Evolutionary conservation across 2,888 invertebrate species (phyloP).

Genomic region (Caenorhabditis sulstoni): DNA sequence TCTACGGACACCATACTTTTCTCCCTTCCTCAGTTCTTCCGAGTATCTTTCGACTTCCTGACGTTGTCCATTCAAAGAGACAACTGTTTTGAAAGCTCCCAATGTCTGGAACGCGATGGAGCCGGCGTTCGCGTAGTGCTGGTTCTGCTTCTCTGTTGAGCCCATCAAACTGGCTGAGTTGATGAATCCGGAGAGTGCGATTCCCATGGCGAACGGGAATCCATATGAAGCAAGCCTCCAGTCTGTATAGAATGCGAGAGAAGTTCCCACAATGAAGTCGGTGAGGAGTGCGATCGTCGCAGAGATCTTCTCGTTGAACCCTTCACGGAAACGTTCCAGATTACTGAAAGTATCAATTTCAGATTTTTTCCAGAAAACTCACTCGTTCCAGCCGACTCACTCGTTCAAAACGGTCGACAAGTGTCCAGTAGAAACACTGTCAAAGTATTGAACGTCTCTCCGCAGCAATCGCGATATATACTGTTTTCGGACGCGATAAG

Average conservation of each 20-base stretch:
- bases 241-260: slow-evolving; percentile 69
- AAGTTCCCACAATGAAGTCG: slow-evolving; percentile 54
- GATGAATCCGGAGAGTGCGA: slow-evolving; percentile 72
- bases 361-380: neutral
- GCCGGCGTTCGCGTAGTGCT: slow-evolving; percentile 49
- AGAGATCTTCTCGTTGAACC: slow-evolving; percentile 75
- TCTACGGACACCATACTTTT: slow-evolving; percentile 68
- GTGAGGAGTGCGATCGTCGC: slow-evolving; percentile 67
- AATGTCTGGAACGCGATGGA: slow-evolving; percentile 49
- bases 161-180: slow-evolving; percentile 64
- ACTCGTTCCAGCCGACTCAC: slow-evolving; percentile 79
- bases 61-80: slow-evolving; percentile 48
- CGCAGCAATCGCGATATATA: slow-evolving; percentile 81
- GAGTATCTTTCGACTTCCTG: slow-evolving; percentile 67
- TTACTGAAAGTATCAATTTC: slow-evolving; percentile 72
- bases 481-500: slow-evolving; percentile 81
- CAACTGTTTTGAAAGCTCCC: slow-evolving; percentile 43
- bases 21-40: slow-evolving; percentile 64
- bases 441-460: slow-evolving; percentile 82
- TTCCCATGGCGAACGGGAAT: slow-evolving; percentile 77
- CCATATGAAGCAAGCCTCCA: slow-evolving; percentile 77
- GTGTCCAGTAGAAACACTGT: slow-evolving; percentile 82
- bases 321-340: slow-evolving; percentile 75
- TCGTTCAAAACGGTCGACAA: slow-evolving; percentile 82
- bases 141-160: slow-evolving; percentile 35